phyloP scores from a whole-genome alignment of 30 jellyfish, hydroid and myxozoan genomes.

The Aurelia sp. region DNA sequence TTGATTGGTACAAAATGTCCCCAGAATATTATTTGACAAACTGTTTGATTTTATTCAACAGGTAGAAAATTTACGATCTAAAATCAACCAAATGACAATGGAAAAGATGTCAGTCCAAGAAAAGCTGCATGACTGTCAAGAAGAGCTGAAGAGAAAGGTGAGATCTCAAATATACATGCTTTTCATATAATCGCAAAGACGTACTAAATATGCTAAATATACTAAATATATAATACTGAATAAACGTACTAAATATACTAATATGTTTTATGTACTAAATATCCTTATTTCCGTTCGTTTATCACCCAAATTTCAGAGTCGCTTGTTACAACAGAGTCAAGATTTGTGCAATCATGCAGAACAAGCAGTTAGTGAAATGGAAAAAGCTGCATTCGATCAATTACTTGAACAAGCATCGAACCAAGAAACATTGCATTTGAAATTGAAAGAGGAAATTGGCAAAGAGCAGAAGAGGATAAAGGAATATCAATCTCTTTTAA shows the following conservation, averaged over 20 bases:
- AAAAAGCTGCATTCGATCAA: constrained; percentile 88
- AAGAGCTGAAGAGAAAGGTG: constrained; percentile 76
- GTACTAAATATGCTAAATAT: too few species aligned
- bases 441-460: constrained; percentile 28
- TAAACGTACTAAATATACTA: too few species aligned
- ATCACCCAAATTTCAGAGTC: constrained; percentile 48
- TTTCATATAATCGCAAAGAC: too few species aligned
- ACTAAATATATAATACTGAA: too few species aligned
- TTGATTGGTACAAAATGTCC: too few species aligned
- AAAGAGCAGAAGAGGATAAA: constrained; percentile 14
- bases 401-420: constrained; percentile 77
- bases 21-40: too few species aligned
- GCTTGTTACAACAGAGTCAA: constrained; percentile 84
- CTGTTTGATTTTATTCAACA: background rate
- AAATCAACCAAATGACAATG: constrained; percentile 30
- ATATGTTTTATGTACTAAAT: too few species aligned
- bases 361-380: constrained; percentile 92
- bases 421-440: constrained; percentile 37
- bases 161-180: background rate
- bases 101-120: constrained; percentile 52
- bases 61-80: constrained; percentile 72
- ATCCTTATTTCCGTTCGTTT: too few species aligned
- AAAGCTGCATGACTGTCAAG: constrained; percentile 25
- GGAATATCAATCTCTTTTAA: constrained; percentile 56
- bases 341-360: constrained; percentile 91